Evolutionary conservation across 1,140 invertebrate genomes (phyloP), one percentile per base, ranked within the genome.

Genomic region (Penaeus vannamei): DNA sequence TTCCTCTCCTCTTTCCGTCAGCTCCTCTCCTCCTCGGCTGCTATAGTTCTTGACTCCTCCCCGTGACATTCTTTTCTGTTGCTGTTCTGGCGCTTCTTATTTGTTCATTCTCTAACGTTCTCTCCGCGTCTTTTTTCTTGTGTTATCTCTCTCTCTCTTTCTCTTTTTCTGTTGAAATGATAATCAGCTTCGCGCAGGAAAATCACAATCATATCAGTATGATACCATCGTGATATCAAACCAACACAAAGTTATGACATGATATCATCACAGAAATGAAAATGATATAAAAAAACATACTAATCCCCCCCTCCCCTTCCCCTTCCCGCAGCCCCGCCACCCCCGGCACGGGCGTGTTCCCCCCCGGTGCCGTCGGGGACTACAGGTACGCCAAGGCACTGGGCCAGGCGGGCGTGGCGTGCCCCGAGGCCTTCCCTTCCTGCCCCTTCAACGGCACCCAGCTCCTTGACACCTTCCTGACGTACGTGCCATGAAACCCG

Each of bases 391-490:
- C 85, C 76, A 77, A 79, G 76, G 59, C 17, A 23, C 76, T 61
- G 0, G 85, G 85, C 10, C 5, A 64, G 60, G 59, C 53, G 10
- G 85, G 85, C 1, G 85, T 72, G 26, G 76, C 62, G 59, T 86
- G 85, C 80, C 29, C 29, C 7, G 3, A 62, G 29, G 85, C 85
- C 29, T 86, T 62, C 85, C 76, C 85, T 8, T 12, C 32, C 17
- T 86, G 85, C 46, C 29, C 85, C 72, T 42, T 77, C 32, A 80
- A 79, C 26, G 85, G 85, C n/a, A 42, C 85, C 23, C 85, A 86
- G 60, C 85, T 86, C 72, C 62, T 86, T 59, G 17, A 80, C 19
- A 79, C 23, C 26, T 72, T 86, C 76, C n/a, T 42, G 59, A 60
- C n/a, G 0, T 86, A 79, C 60, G 22, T 86, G 53, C 85, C 85